Percentiles rank a stretch among this genome's conserved stretches.
These are phyloP conservation scores for Amphipoea lucens DNA, from an alignment of 2,888 invertebrate genomes.

Conservation along the genomic window DNA sequence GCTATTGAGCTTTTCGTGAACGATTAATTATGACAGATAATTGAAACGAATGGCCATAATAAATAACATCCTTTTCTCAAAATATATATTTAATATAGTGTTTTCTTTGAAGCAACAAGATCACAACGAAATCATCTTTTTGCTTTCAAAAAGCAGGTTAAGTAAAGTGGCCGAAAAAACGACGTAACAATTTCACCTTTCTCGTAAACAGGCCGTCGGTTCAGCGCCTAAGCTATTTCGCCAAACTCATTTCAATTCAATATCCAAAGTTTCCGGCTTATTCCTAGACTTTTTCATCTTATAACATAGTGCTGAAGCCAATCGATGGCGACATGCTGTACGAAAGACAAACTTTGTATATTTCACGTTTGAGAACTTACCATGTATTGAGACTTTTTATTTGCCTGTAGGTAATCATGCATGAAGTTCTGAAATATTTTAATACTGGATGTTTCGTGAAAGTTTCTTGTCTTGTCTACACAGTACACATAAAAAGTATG, in stretches of 20 bases:
- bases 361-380: slow-evolving; percentile 49
- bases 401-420: slow-evolving; percentile 31
- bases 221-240: slow-evolving; percentile 61
- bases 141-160: slow-evolving; percentile 40
- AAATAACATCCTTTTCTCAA: slow-evolving; percentile 4
- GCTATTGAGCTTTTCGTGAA: slow-evolving; percentile 17
- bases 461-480: slow-evolving; percentile 22
- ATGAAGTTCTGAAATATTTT: slow-evolving; percentile 42
- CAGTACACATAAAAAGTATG: slow-evolving; percentile 13
- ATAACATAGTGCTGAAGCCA: slow-evolving; percentile 60
- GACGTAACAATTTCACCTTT: slow-evolving; percentile 62
- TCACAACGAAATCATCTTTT: not conserved
- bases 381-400: slow-evolving; percentile 38
- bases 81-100: not conserved
- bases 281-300: slow-evolving; percentile 65
- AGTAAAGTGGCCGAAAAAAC: slow-evolving; percentile 43
- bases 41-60: slow-evolving; percentile 6
- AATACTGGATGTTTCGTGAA: slow-evolving; percentile 25
- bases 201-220: slow-evolving; percentile 59
- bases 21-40: not conserved
- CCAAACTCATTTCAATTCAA: slow-evolving; percentile 69
- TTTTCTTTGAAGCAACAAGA: not conserved
- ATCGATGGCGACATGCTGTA: slow-evolving; percentile 57
- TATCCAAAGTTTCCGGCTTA: slow-evolving; percentile 63
- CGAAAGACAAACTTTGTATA: slow-evolving; percentile 46